These are phyloP conservation scores for Gobio gobio DNA, from an alignment of 2,113 vertebrate species.

Conservation along the genomic window DNA sequence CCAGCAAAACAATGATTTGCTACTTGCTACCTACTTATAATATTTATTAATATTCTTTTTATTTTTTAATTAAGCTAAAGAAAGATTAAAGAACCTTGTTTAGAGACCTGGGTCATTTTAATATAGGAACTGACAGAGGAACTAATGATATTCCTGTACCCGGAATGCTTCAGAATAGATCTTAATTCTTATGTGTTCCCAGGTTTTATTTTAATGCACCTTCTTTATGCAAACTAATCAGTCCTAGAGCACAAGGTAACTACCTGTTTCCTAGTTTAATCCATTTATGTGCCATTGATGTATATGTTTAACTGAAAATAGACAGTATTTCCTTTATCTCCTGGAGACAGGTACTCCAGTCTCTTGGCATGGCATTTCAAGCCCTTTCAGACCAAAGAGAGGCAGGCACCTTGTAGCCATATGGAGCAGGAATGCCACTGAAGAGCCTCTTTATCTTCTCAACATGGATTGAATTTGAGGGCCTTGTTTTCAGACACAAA, in stretches of 20 bases:
- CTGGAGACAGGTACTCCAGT: not conserved
- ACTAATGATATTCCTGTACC: not conserved
- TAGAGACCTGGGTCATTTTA: not conserved
- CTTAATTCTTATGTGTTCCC: not conserved
- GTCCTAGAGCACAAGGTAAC: not conserved
- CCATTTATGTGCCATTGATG: constrained; percentile 50
- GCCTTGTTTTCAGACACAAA: constrained; percentile 60
- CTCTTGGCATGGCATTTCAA: constrained; percentile 56
- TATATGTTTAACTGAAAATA: constrained; percentile 49
- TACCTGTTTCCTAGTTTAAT: not conserved
- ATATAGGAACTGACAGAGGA: not conserved
- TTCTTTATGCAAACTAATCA: not conserved
- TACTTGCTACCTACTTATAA: not conserved
- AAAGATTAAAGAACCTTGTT: not conserved
- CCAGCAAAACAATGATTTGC: not conserved
- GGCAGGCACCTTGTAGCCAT: constrained; percentile 67
- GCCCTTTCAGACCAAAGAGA: constrained; percentile 56
- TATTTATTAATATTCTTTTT: not conserved
- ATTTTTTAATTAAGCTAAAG: not conserved
- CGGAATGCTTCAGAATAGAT: not conserved
- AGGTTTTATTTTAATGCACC: not conserved
- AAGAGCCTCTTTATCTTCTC: constrained; percentile 69
- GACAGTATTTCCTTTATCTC: not conserved
- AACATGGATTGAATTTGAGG: constrained; percentile 69
- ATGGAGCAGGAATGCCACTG: constrained; percentile 64